Conservation (phyloP, 2,797 vertebrate genomes). For the Pipistrellus pygmaeus region DNA sequence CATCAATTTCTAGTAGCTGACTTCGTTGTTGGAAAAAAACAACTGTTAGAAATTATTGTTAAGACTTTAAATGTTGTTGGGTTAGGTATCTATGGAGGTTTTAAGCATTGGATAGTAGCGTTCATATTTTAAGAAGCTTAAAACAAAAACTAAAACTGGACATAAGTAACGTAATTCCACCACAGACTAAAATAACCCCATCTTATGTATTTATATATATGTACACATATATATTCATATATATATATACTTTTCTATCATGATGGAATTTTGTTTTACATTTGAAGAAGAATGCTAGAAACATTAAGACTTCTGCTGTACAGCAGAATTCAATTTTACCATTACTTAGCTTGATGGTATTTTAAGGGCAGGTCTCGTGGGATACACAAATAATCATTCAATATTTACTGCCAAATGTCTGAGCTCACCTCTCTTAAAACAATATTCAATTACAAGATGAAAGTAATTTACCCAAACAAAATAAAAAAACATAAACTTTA, state of each 20-base stretch:
- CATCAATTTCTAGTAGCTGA: background rate
- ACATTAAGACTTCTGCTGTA: background rate
- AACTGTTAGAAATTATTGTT: background rate
- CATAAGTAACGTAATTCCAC: background rate
- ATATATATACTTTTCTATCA: background rate
- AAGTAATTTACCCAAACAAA: slow-evolving; percentile 41
- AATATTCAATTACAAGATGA: slow-evolving; percentile 39
- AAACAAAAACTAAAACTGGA: slow-evolving; percentile 35
- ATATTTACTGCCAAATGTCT: slow-evolving; percentile 27
- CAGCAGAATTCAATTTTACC: background rate
- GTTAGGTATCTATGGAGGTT: background rate
- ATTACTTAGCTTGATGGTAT: slow-evolving; percentile 45
- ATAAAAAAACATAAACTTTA: background rate
- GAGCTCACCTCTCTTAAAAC: slow-evolving; percentile 42
- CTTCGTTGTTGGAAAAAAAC: background rate
- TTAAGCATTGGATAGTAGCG: background rate
- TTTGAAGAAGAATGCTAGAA: slow-evolving; percentile 1
- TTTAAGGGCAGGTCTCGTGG: slow-evolving; percentile 17
- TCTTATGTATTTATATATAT: background rate
- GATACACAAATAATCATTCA: slow-evolving; percentile 25
- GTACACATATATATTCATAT: background rate
- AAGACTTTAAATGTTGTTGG: slow-evolving; percentile 1
- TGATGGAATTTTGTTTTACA: background rate
- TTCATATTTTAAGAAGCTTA: slow-evolving; percentile 34
- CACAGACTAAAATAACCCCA: background rate